Conservation (phyloP, 2,113 vertebrate genomes). For the Ochotona princeps region DNA sequence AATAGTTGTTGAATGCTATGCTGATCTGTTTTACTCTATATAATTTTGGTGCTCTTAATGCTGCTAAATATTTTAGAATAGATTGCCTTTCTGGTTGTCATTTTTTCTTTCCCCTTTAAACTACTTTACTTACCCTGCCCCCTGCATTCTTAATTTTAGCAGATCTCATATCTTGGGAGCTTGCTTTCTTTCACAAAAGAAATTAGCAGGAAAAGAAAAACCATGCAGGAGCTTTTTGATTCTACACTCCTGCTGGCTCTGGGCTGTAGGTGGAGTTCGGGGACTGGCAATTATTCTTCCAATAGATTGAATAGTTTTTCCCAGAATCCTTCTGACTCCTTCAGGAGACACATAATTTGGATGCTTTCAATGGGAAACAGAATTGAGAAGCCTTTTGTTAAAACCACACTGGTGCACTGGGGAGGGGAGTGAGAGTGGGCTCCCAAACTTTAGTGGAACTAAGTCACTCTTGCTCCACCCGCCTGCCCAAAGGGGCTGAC, state of each 20-base stretch:
- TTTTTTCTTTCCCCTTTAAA: slow-evolving; percentile 7
- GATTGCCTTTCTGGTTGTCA: not conserved
- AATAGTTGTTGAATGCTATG: not conserved
- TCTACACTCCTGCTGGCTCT: not conserved
- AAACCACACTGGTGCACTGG: not conserved
- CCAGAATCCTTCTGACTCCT: not conserved
- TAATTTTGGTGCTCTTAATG: not conserved
- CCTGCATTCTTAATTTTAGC: slow-evolving; percentile 32
- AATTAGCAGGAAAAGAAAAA: slow-evolving; percentile 8
- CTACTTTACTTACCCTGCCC: not conserved
- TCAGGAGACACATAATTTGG: not conserved
- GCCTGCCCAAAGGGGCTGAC: no score
- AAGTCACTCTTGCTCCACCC: no score
- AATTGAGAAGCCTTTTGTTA: not conserved
- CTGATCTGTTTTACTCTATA: not conserved
- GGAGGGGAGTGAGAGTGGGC: no score
- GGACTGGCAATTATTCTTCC: not conserved
- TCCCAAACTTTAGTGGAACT: not conserved
- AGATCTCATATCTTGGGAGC: not conserved
- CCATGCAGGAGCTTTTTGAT: not conserved
- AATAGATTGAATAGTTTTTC: not conserved
- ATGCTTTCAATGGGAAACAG: not conserved
- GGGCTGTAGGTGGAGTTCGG: not conserved
- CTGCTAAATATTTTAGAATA: not conserved
- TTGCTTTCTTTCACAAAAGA: slow-evolving; percentile 34